Conservation (phyloP, 2,797 vertebrate genomes). For the Erithacus rubecula region DNA sequence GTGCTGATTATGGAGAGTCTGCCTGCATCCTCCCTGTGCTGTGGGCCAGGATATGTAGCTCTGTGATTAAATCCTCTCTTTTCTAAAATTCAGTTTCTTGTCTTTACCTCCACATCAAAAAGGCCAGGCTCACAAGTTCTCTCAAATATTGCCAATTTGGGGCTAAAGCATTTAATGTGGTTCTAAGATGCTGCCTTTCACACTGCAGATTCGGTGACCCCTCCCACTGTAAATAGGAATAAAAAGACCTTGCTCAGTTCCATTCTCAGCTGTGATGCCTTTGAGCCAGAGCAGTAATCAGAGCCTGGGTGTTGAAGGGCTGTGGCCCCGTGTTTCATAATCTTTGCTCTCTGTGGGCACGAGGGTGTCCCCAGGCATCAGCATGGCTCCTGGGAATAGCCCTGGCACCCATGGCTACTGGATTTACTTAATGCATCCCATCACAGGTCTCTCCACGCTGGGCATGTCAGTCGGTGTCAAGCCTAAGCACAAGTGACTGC, state of each 20-base stretch:
- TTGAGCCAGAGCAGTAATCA: neutral
- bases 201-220: neutral
- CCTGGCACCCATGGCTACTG: neutral
- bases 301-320: neutral
- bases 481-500: neutral
- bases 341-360: neutral
- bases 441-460: neutral
- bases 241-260: neutral
- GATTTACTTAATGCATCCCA: neutral
- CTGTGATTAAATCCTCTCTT: neutral
- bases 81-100: neutral
- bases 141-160: neutral
- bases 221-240: neutral
- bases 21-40: too few relatives aligned
- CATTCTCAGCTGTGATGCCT: neutral
- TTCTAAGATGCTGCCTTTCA: neutral
- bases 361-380: neutral
- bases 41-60: neutral
- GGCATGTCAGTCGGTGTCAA: rapidly evolving
- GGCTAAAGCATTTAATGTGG: neutral
- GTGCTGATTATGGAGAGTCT: neutral
- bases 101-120: neutral
- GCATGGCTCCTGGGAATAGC: neutral
- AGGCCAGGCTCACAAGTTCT: neutral
- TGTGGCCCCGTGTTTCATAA: neutral